Base-by-base conservation (phyloP, 2,113 vertebrate species). In the Pseudopipra pipra region DNA sequence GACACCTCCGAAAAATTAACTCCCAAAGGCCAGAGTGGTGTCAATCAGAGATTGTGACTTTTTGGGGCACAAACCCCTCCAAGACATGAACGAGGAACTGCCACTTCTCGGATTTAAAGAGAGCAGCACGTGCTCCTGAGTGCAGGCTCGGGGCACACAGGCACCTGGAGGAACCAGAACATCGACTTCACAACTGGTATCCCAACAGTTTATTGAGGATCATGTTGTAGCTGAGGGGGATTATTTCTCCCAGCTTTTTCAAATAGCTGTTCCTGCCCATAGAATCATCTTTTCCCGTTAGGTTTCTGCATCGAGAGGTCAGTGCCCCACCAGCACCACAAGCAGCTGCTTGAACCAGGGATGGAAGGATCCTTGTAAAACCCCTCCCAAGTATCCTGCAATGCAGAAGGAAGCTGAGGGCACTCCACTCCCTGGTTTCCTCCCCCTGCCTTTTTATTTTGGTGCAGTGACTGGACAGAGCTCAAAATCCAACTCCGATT, bases 71-170 rank as follows among this genome's bases (percentile, higher is more conserved):
- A 58, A 87, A 76, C 5, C 11, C 41, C 47, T 67, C 35, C 9
- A 54, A 59, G 39, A 59, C 14, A 54, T 0, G 1, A 66, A 31
- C 8, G 72, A 77, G 37, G 24, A 39, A 74, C 54, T 87, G 62
- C 35, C 4, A 3, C 3, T 1, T 15, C 54, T 72, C 5, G 0
- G 13, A 7, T 58, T 33, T 20, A 22, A 31, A 44, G 24, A 56
- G 47, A 71, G 35, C 14, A 39, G 37, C 49, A 31, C 12, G 0
- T 12, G 9, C 41, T 35, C 55, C n/a, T 22, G 54, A 76, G 62
- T 3, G 30, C 47, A 21, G 41, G n/a, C 56, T 4, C 1, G 5
- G 71, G 78, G 33, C 67, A 65, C 41, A 37, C 0, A 1, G 59
- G 37, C 7, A 18, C 13, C 0, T 8, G 21, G 11, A 46, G 24